Evolutionary conservation across 2,888 invertebrate genomes (phyloP).

Genomic region (Melinopterus prodromus): DNA sequence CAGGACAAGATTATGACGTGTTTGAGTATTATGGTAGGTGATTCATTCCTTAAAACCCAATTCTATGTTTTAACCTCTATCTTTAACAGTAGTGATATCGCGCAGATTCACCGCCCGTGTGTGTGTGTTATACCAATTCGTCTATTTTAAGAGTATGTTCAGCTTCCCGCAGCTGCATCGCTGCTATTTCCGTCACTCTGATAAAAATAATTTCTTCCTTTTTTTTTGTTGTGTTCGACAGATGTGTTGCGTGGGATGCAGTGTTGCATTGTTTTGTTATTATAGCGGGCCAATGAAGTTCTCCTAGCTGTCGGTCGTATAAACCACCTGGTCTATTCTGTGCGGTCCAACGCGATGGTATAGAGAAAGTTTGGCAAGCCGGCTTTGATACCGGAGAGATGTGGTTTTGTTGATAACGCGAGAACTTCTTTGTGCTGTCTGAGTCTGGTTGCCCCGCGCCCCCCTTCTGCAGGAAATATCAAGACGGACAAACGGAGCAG

Average conservation of each 20-base stretch:
- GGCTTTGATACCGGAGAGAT: slow-evolving; percentile 52
- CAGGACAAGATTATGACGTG: slow-evolving; percentile 76
- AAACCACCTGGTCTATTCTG: slow-evolving; percentile 11
- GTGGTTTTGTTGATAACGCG: slow-evolving; percentile 53
- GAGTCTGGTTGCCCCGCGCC: slow-evolving; percentile 26
- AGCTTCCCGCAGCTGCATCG: slow-evolving; percentile 49
- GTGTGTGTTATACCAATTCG: slow-evolving; percentile 30
- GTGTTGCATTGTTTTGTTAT: slow-evolving; percentile 53
- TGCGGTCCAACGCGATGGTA: slow-evolving; percentile 40
- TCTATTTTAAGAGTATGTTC: slow-evolving; percentile 22
- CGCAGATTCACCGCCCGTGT: slow-evolving; percentile 7
- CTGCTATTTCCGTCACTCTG: slow-evolving; percentile 50
- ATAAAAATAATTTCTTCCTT: slow-evolving; percentile 55
- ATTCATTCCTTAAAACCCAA: slow-evolving; percentile 49
- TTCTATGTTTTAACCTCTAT: slow-evolving; percentile 12
- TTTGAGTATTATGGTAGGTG: slow-evolving; percentile 81
- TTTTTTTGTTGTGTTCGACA: slow-evolving; percentile 53
- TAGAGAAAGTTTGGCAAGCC: slow-evolving; percentile 61
- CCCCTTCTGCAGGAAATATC: slow-evolving; percentile 11
- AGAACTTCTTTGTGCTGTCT: slow-evolving; percentile 49
- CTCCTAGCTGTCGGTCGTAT: neutral
- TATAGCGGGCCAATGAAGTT: slow-evolving; percentile 50
- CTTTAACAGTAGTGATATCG: slow-evolving; percentile 9
- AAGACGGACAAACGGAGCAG: neutral
- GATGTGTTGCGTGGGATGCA: slow-evolving; percentile 52